A percentile compares a stretch with the other conserved stretches of the same genome.
These are phyloP conservation scores for Coecobrya sp. DNA, from an alignment of 2,888 invertebrate genomes.

Conservation along the genomic window DNA sequence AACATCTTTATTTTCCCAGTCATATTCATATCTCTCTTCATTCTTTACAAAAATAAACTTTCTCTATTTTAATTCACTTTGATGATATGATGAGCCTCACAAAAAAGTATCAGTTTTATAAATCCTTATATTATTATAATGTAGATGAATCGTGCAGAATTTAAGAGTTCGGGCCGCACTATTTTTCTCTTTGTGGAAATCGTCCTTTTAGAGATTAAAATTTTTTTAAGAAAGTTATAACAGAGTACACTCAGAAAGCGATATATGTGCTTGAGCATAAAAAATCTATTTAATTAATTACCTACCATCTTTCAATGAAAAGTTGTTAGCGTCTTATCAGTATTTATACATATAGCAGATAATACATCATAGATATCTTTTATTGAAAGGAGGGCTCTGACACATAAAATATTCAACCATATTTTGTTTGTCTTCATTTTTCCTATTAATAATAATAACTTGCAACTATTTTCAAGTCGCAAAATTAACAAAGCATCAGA, in stretches of 20 bases:
- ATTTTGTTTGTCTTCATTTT: background rate
- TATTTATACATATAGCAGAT: too few species aligned
- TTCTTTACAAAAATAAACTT: slow-evolving; percentile 6
- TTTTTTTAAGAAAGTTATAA: too few species aligned
- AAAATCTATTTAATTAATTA: too few species aligned
- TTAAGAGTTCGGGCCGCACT: background rate
- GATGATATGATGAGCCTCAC: slow-evolving; percentile 4
- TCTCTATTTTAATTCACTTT: background rate
- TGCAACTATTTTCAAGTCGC: background rate
- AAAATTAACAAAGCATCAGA: background rate
- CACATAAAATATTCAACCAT: background rate
- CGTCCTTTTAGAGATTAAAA: background rate
- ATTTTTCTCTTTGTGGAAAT: background rate
- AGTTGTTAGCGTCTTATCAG: too few species aligned
- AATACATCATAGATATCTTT: background rate
- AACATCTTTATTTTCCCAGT: background rate
- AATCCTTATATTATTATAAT: background rate
- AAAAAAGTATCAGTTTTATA: background rate
- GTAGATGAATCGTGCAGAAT: background rate
- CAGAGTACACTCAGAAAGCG: too few species aligned
- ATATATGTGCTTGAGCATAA: too few species aligned
- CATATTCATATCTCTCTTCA: background rate
- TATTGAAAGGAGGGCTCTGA: background rate
- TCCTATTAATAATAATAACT: background rate
- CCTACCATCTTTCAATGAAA: too few species aligned